Evolutionary conservation across 2,797 vertebrate genomes (phyloP).

Genomic region (Helarctos malayanus): DNA sequence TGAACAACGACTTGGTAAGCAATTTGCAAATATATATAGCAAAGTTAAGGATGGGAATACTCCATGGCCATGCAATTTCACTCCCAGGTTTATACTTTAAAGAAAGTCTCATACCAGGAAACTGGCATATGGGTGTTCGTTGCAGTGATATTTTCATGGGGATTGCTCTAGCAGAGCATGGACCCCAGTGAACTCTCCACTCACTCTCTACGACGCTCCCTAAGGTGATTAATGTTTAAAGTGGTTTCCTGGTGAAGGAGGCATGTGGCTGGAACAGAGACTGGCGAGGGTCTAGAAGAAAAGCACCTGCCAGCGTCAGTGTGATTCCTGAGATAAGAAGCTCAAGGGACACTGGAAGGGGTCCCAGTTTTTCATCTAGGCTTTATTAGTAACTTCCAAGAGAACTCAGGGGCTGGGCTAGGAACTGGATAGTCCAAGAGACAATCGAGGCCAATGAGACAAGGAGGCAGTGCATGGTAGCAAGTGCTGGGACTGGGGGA

Average conservation of each 20-base stretch:
- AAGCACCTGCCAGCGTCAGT: not conserved
- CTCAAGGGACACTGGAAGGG: too few relatives aligned
- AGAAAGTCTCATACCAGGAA: not conserved
- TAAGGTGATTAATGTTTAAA: too few relatives aligned
- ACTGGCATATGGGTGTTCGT: not conserved
- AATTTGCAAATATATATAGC: not conserved
- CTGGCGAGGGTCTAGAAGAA: not conserved
- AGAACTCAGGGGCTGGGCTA: not conserved
- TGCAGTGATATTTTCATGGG: not conserved
- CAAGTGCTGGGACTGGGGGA: not conserved
- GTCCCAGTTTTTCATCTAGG: not conserved
- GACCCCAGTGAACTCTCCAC: not conserved
- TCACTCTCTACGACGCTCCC: not conserved
- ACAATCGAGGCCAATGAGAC: not conserved
- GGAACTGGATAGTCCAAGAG: not conserved
- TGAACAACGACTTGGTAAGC: not conserved
- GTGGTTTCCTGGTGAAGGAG: not conserved
- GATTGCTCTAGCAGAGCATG: not conserved
- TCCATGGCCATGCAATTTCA: not conserved
- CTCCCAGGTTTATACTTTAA: not conserved
- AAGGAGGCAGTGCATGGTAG: accelerated
- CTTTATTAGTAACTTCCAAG: not conserved
- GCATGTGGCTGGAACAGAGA: not conserved
- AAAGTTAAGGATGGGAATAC: not conserved
- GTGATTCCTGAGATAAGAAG: not conserved